Evolutionary conservation across 2,113 vertebrate genomes (phyloP).

Genomic region (Carassius gibelio): DNA sequence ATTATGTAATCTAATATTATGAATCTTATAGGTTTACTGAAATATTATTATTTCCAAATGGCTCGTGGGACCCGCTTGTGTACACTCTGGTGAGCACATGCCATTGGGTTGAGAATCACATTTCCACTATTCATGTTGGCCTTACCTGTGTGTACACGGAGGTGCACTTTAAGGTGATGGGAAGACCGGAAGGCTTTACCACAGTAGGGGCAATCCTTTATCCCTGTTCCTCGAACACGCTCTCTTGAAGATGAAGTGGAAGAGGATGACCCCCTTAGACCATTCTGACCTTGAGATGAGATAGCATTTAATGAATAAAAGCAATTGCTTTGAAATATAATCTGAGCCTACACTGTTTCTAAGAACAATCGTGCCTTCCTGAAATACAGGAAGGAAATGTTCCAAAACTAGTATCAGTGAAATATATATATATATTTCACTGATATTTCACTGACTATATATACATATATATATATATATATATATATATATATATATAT

Average conservation of each 20-base stretch:
- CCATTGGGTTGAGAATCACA: neutral
- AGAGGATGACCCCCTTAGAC: slow-evolving; percentile 72
- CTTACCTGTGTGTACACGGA: slow-evolving; percentile 92
- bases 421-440: neutral
- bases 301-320: neutral
- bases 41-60: neutral
- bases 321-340: neutral
- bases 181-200: slow-evolving; percentile 92
- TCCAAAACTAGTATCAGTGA: neutral
- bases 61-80: neutral
- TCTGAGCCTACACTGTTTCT: neutral
- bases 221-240: slow-evolving; percentile 81
- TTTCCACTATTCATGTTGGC: neutral
- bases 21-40: neutral
- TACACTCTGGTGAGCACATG: neutral
- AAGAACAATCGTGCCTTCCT: neutral
- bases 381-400: neutral
- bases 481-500: too few species aligned
- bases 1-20: neutral
- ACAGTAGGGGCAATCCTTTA: slow-evolving; percentile 92
- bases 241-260: slow-evolving; percentile 73
- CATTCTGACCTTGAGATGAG: slow-evolving; percentile 79
- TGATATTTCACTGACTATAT: too few species aligned
- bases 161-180: slow-evolving; percentile 92
- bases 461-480: too few species aligned